Base-by-base conservation (phyloP, 2,888 invertebrate species). In the Diabrotica balteata region DNA sequence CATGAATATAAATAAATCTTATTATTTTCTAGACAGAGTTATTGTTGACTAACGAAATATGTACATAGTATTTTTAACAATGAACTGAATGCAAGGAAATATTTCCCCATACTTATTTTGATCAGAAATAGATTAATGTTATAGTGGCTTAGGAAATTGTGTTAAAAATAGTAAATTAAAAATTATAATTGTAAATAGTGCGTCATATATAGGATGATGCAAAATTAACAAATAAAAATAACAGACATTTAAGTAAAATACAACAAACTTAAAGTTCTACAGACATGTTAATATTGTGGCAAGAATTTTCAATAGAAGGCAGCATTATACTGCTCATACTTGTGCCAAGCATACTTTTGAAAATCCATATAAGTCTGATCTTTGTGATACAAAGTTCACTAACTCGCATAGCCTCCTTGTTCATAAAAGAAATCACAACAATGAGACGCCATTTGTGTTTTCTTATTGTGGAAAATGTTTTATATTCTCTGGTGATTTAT, bases 381-480 rank as follows among this genome's bases (percentile, higher is more conserved):
- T 75, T 10, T 79, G 79, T 61, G 78, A 76, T 17, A 77, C 78
- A 22, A 74, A 73, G 32, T 78, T 76, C 54, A 72, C 76, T 4
- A 76, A 74, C 9, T 77, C 77, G 10, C 78, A 78, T 52, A 77
- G 76, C 64, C 59, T 79, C 22, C 60, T 78, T 22, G 75, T 78
- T 7, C 79, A 79, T 59, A 76, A 74, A 68, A 70, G 78, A 58
- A 76, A 76, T 32, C 78, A 78, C 57, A 78, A 74, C 50, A 75
- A 77, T 57, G 78, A 78, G 62, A 74, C 73, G 59, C 76, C 77
- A 0, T 78, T 77, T 59, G 70, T 78, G 51, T 78, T 77, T 58
- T 75, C 74, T 8, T 73, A 71, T 45, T 78, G 78, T 58, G 78
- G 78, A 0, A 87, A 87, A 77, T 83, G 72, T 53, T 84, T 77